phyloP scores from a whole-genome alignment of 2,797 vertebrate genomes.

The Tragelaphus eurycerus region DNA sequence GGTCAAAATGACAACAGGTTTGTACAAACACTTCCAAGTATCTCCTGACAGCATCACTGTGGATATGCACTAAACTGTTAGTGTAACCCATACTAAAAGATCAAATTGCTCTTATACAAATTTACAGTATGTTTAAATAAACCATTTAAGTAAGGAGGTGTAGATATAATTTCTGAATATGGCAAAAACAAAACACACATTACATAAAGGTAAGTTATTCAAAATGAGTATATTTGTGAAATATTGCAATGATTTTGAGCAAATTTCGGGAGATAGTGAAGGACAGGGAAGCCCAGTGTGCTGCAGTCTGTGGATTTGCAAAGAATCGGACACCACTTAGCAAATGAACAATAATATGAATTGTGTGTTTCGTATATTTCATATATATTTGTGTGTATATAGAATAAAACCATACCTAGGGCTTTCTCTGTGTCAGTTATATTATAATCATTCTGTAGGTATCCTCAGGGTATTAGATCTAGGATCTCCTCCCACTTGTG shows the following conservation, averaged over 20 bases:
- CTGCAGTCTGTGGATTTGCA: fast-evolving
- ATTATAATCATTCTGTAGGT: background rate
- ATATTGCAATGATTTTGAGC: background rate
- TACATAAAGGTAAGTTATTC: background rate
- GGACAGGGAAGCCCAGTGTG: background rate
- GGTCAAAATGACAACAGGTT: background rate
- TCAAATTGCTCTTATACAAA: background rate
- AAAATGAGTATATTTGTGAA: background rate
- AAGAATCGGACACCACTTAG: background rate
- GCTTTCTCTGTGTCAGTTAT: background rate
- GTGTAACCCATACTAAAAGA: background rate
- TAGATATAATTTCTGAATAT: background rate
- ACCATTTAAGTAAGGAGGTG: background rate
- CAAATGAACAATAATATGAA: background rate
- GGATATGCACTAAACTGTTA: background rate
- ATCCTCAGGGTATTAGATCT: background rate
- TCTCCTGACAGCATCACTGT: background rate
- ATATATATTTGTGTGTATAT: background rate
- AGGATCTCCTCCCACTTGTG: background rate
- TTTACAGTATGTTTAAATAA: background rate
- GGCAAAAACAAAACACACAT: background rate
- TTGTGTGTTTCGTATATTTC: background rate
- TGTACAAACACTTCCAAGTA: background rate
- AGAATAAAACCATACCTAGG: background rate
- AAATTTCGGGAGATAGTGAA: background rate